Evolutionary conservation across 2,113 vertebrate species (phyloP).

Genomic region (Leiothrix lutea): DNA sequence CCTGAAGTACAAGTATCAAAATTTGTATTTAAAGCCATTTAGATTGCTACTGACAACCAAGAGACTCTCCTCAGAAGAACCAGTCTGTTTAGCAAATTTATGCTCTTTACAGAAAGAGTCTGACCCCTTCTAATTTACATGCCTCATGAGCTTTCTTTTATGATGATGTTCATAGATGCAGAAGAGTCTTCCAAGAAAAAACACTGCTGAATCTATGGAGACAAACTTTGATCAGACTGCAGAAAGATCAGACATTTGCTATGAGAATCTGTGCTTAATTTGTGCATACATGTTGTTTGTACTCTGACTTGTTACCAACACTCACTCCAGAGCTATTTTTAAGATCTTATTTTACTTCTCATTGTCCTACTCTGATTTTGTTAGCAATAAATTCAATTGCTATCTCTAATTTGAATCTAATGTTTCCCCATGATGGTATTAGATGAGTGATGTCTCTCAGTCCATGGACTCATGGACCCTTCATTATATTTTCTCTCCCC

Average conservation of each 20-base stretch:
- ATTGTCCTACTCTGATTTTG: not conserved
- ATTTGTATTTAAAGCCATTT: not conserved
- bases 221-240: not conserved
- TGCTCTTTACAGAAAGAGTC: not conserved
- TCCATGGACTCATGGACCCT: not conserved
- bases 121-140: not conserved
- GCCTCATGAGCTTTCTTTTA: not conserved
- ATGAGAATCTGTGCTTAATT: not conserved
- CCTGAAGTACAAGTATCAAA: not conserved
- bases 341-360: not conserved
- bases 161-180: not conserved
- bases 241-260: not conserved
- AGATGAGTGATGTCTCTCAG: no score
- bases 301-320: not conserved
- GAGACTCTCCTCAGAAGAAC: not conserved
- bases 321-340: not conserved
- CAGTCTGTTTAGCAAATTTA: not conserved
- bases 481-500: not conserved
- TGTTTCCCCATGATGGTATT: not conserved
- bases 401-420: not conserved
- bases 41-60: not conserved
- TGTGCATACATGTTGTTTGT: fast-evolving
- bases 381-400: not conserved
- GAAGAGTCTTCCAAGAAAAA: not conserved
- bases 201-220: not conserved